Base-by-base conservation (phyloP, 2,888 invertebrate genomes). In the Sericinus montela region DNA sequence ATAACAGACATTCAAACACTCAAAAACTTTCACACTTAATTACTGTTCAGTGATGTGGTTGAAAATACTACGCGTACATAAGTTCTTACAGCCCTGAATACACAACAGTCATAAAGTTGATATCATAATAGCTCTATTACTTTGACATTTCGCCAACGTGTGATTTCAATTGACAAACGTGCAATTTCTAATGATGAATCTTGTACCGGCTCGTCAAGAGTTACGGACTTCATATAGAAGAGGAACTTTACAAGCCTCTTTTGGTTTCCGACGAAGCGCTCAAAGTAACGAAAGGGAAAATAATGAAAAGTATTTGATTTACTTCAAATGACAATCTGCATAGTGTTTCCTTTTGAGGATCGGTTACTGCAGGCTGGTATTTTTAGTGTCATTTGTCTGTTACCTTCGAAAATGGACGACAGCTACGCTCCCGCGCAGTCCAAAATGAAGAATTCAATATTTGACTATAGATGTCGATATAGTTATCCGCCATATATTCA, bases 111-210 rank as follows among this genome's bases (percentile, higher is more conserved):
- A 67, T 68, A 67, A 65, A 65, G 60, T 64, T 69, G 76, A 69
- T 72, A 64, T 63, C 66, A 67, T 75, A 75, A 79, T 80, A 76
- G 75, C 71, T 67, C 64, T 62, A 62, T 66, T 69, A 63, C 74
- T 75, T 72, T 78, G 80, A 75, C 77, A 72, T 66, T 64, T 58
- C 72, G 77, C 72, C 77, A 75, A 65, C 65, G n/a, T n/a, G n/a
- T n/a, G n/a, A n/a, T n/a, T n/a, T n/a, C n/a, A n/a, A n/a, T n/a
- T n/a, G n/a, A n/a, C 62, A 52, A 51, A 47, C 45, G 41, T 50
- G 45, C 42, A 50, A 45, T 50, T 50, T 50, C 45, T 50, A 50
- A 50, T 50, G 41, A 37, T 34, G 29, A 35, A 49, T 49, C 49
- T 49, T 44, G 44, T 44, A 44, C 28, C 40, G 44, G 49, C 14